phyloP scores from a whole-genome alignment of 2,797 vertebrate species.

The Lagocephalus sceleratus region DNA sequence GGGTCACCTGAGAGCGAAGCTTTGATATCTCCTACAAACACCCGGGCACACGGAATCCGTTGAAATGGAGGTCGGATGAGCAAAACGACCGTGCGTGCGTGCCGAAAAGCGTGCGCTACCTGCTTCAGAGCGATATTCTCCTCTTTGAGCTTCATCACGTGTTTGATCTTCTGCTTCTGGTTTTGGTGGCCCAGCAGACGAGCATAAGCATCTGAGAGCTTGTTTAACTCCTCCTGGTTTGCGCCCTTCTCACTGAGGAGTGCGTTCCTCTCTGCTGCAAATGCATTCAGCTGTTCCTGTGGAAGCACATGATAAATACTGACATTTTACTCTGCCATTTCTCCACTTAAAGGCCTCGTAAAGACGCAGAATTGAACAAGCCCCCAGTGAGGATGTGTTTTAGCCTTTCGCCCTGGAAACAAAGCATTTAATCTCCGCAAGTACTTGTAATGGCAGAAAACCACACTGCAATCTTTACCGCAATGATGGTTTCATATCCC shows the following conservation, averaged over 20 bases:
- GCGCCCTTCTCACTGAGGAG: constrained; percentile 86
- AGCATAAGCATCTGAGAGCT: constrained; percentile 88
- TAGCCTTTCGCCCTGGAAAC: too few relatives aligned
- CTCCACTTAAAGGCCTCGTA: too few relatives aligned
- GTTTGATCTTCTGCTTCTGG: constrained; percentile 97
- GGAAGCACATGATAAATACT: too few relatives aligned
- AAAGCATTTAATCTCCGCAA: too few relatives aligned
- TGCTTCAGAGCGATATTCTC: constrained; percentile 87
- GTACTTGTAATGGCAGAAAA: too few relatives aligned
- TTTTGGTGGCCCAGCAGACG: constrained; percentile 94
- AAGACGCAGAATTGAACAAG: too few relatives aligned
- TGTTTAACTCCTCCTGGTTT: constrained; percentile 89
- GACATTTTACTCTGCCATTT: too few relatives aligned
- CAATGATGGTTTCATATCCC: too few relatives aligned
- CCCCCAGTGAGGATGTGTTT: too few relatives aligned
- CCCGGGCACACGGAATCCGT: not conserved
- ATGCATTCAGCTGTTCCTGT: constrained; percentile 89
- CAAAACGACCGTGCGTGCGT: not conserved
- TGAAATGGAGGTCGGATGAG: not conserved
- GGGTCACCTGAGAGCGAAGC: constrained; percentile 75
- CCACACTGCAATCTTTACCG: too few relatives aligned
- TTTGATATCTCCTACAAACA: constrained; percentile 82
- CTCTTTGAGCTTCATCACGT: constrained; percentile 92
- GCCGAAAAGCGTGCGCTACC: constrained; percentile 64
- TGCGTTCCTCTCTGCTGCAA: constrained; percentile 84